Evolutionary conservation across 1,140 invertebrate genomes (phyloP), one percentile per base, ranked within the genome.

Genomic region (Bursaphelenchus mucronatus): DNA sequence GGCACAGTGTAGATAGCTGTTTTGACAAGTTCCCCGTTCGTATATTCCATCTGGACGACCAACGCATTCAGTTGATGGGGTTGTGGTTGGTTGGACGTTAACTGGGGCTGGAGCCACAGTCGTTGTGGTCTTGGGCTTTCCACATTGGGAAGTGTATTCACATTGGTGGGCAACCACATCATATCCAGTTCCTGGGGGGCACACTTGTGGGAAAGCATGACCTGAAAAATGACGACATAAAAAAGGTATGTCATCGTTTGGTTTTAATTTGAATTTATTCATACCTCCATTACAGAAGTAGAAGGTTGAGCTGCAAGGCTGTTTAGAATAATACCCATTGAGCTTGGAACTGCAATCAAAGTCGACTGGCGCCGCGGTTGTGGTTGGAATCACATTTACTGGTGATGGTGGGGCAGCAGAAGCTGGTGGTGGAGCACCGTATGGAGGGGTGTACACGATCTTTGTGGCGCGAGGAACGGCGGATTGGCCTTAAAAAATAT

Each of bases 21-120:
- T 5, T 0, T 30, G 11, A 45, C 68, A 70, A 0, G 41, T 15
- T 44, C 52, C 69, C 9, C 5, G 3, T n/a, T 46, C 51, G 44
- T 73, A 70, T 10, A 72, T 71, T 13, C 68, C 68, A 39, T 70
- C 51, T 3, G 8, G 3, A 40, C 66, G 43, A 3, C 49, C 49
- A 1, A 5, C 17, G 44, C 69, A 72, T 17, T 41, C 45, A 55
- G 46, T 46, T 11, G 41, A 41, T 66, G 66, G 41, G 19, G 63
- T 64, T 17, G 62, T 19, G 7, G 63, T 66, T 66, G 8, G 61
- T n/a, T 65, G 53, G 61, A 3, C 30, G 41, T 50, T 19, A 3
- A 8, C 7, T 53, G 15, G 39, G 19, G 56, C 56, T 47, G 21
- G 56, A 13, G 30, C 9, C 30, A 11, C 55, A 15, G 63, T 55